A percentile compares a stretch with the other conserved stretches of the same genome.
Evolutionary conservation across 2,113 vertebrate genomes (phyloP).

Genomic region (Sula dactylatra): DNA sequence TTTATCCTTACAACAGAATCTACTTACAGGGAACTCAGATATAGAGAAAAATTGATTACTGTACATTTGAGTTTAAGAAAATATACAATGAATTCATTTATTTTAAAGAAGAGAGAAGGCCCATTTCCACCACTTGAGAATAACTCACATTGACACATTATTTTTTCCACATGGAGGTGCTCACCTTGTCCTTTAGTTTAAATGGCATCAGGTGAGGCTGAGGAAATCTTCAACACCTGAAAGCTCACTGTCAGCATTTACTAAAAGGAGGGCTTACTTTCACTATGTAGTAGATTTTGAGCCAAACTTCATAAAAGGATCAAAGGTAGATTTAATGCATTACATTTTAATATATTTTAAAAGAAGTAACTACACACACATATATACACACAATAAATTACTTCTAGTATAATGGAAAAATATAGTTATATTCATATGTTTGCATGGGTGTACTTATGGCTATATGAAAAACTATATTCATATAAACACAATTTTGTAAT

Average conservation of each 20-base stretch:
- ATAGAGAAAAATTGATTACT: conserved; percentile 9
- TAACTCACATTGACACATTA: background rate
- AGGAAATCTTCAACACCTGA: conserved; percentile 10
- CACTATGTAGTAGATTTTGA: background rate
- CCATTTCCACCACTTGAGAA: background rate
- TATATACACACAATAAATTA: background rate
- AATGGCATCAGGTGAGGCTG: conserved; percentile 7
- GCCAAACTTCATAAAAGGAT: background rate
- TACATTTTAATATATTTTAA: background rate
- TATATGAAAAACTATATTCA: background rate
- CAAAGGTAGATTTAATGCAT: background rate
- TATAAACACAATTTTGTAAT: background rate
- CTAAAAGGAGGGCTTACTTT: background rate
- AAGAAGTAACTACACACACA: background rate
- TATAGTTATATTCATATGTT: background rate
- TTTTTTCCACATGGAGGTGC: background rate
- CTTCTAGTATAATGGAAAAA: background rate
- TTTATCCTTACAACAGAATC: background rate
- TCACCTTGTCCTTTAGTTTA: background rate
- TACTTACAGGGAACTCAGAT: background rate
- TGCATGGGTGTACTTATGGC: background rate
- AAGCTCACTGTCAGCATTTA: background rate
- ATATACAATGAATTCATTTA: conserved; percentile 7
- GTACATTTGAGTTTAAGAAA: conserved; percentile 17
- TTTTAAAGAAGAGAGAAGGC: conserved; percentile 10